phyloP scores from a whole-genome alignment of 2,113 vertebrate species.

The Brachionichthys hirsutus region DNA sequence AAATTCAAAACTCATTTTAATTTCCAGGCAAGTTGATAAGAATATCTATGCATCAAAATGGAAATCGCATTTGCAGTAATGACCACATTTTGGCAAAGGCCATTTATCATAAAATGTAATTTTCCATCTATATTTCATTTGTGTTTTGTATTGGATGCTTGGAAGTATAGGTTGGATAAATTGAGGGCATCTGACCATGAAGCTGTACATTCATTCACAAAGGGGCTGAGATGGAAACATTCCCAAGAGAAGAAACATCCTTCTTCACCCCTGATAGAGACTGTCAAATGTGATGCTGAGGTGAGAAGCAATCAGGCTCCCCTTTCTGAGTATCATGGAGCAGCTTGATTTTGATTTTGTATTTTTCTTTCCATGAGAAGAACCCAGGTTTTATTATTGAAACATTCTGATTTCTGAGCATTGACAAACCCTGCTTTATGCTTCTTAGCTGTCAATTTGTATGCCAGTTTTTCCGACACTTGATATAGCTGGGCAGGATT shows the following conservation, averaged over 20 bases:
- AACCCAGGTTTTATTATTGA: too few species aligned
- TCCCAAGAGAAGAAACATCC: constrained; percentile 21
- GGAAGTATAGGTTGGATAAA: constrained; percentile 44
- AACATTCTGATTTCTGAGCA: too few species aligned
- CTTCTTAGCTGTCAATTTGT: too few species aligned
- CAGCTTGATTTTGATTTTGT: too few species aligned
- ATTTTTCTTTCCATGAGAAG: too few species aligned
- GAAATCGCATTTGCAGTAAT: constrained; percentile 56
- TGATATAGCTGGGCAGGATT: too few species aligned
- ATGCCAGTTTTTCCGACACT: too few species aligned
- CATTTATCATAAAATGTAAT: constrained; percentile 60
- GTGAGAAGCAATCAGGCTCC: constrained; percentile 2
- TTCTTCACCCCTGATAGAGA: constrained; percentile 14
- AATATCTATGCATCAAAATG: constrained; percentile 69
- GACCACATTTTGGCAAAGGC: constrained; percentile 47
- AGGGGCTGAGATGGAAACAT: constrained; percentile 26
- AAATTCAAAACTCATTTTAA: constrained; percentile 75
- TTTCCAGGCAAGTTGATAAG: constrained; percentile 50
- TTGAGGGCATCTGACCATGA: constrained; percentile 26
- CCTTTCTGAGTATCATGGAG: neutral
- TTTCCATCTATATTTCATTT: constrained; percentile 41
- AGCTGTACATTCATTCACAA: constrained; percentile 39
- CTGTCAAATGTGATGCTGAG: constrained; percentile 31
- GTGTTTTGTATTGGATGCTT: constrained; percentile 29
- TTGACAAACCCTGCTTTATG: too few species aligned